Percentiles rank a stretch among this genome's conserved stretches.
These are phyloP conservation scores for Cheirogaleus medius DNA, from an alignment of 2,113 vertebrate genomes.

Conservation along the genomic window DNA sequence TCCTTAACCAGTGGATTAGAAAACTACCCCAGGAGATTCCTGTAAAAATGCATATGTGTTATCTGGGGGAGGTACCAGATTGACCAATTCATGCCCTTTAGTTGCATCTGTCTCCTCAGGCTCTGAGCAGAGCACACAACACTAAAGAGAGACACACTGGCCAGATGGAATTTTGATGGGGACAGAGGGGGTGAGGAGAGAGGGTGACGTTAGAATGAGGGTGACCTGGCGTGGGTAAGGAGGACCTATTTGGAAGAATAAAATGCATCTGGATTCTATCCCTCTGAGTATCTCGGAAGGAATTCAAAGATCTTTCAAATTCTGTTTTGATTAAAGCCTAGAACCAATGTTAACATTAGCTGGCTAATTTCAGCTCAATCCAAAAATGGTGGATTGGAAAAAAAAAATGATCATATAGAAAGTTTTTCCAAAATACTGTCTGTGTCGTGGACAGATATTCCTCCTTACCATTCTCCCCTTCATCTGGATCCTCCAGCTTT, in stretches of 20 bases:
- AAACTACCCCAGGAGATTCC: background rate
- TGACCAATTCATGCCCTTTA: background rate
- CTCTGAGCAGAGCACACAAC: background rate
- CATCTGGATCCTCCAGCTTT: background rate
- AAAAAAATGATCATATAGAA: background rate
- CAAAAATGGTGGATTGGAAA: background rate
- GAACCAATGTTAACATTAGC: background rate
- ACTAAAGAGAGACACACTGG: background rate
- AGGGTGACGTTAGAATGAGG: background rate
- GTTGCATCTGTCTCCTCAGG: background rate
- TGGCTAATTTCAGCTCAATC: background rate
- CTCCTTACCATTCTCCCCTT: background rate
- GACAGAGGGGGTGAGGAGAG: background rate
- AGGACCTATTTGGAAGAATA: background rate
- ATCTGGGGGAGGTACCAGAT: background rate
- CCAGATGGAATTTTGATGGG: background rate
- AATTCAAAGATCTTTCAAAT: constrained; percentile 35
- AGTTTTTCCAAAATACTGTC: background rate
- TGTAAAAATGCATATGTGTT: background rate
- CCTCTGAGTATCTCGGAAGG: background rate
- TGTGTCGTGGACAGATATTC: background rate
- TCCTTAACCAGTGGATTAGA: background rate
- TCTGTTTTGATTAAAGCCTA: background rate
- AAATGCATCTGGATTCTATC: background rate
- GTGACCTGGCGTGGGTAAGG: background rate